Conservation (phyloP, 2,113 vertebrate genomes). For the Eolophus roseicapilla region DNA sequence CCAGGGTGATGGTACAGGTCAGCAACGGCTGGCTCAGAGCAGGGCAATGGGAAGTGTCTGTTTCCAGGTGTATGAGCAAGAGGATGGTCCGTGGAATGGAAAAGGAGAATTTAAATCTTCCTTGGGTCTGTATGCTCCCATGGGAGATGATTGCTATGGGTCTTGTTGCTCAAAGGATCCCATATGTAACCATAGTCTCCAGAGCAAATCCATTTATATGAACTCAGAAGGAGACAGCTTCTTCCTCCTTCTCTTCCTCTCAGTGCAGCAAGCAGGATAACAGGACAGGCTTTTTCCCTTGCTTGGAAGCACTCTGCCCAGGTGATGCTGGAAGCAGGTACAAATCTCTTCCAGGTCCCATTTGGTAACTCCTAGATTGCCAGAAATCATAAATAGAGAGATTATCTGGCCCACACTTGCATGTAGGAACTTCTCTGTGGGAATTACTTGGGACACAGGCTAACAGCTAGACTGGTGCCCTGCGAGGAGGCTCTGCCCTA, state of each 20-base stretch:
- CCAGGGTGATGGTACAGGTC: neutral
- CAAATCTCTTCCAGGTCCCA: neutral
- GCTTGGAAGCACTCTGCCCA: neutral
- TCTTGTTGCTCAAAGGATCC: neutral
- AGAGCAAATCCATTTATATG: neutral
- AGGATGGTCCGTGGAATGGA: neutral
- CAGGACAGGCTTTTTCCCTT: neutral
- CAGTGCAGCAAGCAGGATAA: neutral
- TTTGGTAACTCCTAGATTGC: neutral
- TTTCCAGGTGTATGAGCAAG: neutral
- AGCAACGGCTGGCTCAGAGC: neutral
- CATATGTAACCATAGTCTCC: neutral
- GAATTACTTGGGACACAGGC: neutral
- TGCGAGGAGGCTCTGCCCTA: neutral
- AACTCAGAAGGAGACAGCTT: neutral
- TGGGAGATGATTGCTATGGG: neutral
- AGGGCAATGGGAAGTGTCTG: neutral
- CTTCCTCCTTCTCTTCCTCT: neutral
- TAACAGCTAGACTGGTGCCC: neutral
- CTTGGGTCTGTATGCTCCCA: accelerated
- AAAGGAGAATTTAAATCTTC: neutral
- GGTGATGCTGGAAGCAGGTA: neutral
- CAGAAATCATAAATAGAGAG: neutral
- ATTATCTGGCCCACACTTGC: neutral
- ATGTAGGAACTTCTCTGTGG: accelerated